phyloP scores from a whole-genome alignment of 2,888 invertebrate species.

The Leucoptera coffeella region DNA sequence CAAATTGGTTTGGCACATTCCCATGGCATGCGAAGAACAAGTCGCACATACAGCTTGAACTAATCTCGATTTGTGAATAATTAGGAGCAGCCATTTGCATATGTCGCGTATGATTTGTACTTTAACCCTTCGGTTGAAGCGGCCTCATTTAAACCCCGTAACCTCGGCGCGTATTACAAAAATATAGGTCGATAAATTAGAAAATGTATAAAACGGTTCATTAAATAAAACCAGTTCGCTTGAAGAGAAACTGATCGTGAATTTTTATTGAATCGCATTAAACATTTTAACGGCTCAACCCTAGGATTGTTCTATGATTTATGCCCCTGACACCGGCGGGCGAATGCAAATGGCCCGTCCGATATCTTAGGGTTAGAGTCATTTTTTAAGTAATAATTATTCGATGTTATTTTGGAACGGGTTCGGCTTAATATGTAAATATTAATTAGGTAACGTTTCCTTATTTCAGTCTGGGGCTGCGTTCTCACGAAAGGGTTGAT shows the following conservation, averaged over 20 bases:
- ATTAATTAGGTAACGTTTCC: conserved; percentile 34
- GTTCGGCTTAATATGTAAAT: conserved; percentile 37
- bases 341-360: conserved; percentile 27
- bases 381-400: conserved; percentile 20
- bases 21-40: too few relatives aligned
- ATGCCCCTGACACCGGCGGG: conserved; percentile 30
- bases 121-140: conserved; percentile 2
- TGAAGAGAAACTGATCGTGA: conserved; percentile 12
- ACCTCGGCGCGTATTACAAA: conserved; percentile 3
- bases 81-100: too few relatives aligned
- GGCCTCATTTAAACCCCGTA: conserved; percentile 4
- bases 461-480: conserved; percentile 21
- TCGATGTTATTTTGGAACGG: conserved; percentile 18
- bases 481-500: conserved; percentile 42
- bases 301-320: conserved; percentile 49
- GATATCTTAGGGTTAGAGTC: conserved; percentile 8
- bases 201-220: conserved; percentile 17
- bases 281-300: conserved; percentile 12
- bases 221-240: conserved; percentile 25
- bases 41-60: too few relatives aligned
- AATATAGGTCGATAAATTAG: conserved; percentile 41
- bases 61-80: conserved; percentile 37
- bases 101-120: too few relatives aligned
- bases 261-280: conserved; percentile 7
- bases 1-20: too few relatives aligned